phyloP scores from a whole-genome alignment of 2,888 invertebrate genomes.

The Nomada ruficornis region DNA sequence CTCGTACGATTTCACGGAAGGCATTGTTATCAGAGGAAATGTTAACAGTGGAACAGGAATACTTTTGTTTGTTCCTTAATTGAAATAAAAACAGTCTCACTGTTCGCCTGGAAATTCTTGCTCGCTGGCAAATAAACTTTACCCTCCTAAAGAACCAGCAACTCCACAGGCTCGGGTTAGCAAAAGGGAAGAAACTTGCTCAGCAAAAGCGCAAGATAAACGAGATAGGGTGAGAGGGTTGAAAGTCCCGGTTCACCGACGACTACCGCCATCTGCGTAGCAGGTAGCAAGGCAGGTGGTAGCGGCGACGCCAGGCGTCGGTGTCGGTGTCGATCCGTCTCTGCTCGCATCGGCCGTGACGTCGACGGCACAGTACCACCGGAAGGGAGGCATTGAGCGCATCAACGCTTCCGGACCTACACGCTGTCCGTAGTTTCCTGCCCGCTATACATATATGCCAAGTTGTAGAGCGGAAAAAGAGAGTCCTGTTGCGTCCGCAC shows the following conservation, averaged over 20 bases:
- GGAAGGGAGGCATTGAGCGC: conserved; percentile 78
- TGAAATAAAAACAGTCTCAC: no score
- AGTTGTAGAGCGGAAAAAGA: conserved; percentile 69
- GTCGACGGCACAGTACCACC: conserved; percentile 56
- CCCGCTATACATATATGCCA: conserved; percentile 59
- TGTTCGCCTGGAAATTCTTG: no score
- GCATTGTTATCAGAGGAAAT: not conserved
- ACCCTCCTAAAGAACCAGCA: no score
- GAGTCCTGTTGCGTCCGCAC: conserved; percentile 27
- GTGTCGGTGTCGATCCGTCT: conserved; percentile 9
- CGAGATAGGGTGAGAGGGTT: not conserved
- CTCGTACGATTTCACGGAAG: not conserved
- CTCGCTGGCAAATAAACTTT: no score
- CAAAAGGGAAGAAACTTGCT: no score
- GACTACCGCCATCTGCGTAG: conserved; percentile 59
- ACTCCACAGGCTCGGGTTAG: no score
- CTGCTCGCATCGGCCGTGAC: conserved; percentile 22
- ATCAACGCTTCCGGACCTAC: conserved; percentile 77
- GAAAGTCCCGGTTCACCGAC: conserved; percentile 26
- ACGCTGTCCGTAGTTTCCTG: conserved; percentile 74
- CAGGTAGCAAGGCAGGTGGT: conserved; percentile 23
- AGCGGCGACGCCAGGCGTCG: conserved; percentile 40
- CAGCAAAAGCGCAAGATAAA: not conserved
- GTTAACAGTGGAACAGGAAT: not conserved
- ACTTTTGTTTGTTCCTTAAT: not conserved